Percentiles rank a stretch among this genome's conserved stretches.
These are phyloP conservation scores for Silurus glanis DNA, from an alignment of 2,113 vertebrate species.

Conservation along the genomic window DNA sequence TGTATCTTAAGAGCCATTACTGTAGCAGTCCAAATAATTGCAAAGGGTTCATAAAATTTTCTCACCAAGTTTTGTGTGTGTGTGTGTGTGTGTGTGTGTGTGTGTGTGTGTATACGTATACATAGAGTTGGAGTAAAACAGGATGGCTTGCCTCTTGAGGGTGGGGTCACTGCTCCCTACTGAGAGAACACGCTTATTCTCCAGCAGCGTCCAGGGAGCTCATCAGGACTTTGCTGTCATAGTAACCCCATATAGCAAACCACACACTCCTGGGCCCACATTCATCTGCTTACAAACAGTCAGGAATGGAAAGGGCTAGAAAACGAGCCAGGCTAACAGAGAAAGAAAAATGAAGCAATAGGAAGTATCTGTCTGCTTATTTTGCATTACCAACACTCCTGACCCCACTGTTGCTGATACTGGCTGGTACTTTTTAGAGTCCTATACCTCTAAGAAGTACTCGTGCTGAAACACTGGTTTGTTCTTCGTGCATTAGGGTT, in stretches of 20 bases:
- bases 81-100: slow-evolving; percentile 23
- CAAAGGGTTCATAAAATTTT: neutral
- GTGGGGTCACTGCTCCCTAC: slow-evolving; percentile 55
- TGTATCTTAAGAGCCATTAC: neutral
- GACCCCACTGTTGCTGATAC: neutral
- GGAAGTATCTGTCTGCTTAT: slow-evolving; percentile 14
- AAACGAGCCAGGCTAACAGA: neutral
- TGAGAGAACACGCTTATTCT: slow-evolving; percentile 59
- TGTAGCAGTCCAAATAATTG: neutral
- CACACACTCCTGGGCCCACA: slow-evolving; percentile 45
- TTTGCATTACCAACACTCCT: slow-evolving; percentile 2
- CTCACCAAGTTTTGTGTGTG: neutral
- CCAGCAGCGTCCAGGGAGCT: slow-evolving; percentile 61
- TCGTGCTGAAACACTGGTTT: neutral
- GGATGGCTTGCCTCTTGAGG: slow-evolving; percentile 45
- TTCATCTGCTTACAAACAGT: slow-evolving; percentile 36
- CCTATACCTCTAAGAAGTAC: neutral
- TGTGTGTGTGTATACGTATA: neutral
- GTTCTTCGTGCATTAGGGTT: neutral
- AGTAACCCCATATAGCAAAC: slow-evolving; percentile 59
- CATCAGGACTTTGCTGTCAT: slow-evolving; percentile 73
- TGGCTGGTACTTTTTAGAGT: neutral
- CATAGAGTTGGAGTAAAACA: slow-evolving; percentile 26
- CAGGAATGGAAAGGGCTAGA: slow-evolving; percentile 5
- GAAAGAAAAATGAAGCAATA: neutral